phyloP scores from a whole-genome alignment of 1,140 invertebrate genomes.

The Trypoxylus dichotomus region DNA sequence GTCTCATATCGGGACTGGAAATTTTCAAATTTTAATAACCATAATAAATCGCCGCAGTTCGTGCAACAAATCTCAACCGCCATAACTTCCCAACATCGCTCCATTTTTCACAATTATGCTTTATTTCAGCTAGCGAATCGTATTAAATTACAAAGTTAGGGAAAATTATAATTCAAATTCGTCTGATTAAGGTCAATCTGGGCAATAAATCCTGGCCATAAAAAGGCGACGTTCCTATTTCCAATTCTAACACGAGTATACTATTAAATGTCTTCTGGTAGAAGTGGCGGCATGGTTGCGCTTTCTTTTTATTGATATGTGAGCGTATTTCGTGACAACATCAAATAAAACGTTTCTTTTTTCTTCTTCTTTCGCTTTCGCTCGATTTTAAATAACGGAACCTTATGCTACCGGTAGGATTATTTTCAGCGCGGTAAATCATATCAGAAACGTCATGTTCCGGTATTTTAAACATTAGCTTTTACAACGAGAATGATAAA shows the following conservation, averaged over 20 bases:
- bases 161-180: background rate
- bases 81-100: background rate
- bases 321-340: background rate
- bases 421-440: background rate
- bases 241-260: background rate
- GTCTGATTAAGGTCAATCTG: background rate
- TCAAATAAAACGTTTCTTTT: background rate
- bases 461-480: background rate
- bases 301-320: background rate
- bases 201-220: background rate
- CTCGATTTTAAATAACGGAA: background rate
- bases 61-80: background rate
- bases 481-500: background rate
- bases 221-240: background rate
- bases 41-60: background rate
- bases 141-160: constrained; percentile 10
- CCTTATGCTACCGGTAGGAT: background rate
- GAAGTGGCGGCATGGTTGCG: background rate
- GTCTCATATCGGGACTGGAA: background rate
- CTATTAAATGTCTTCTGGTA: background rate
- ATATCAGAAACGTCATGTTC: background rate
- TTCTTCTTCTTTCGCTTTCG: too few species aligned
- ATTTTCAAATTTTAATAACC: background rate
- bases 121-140: background rate
- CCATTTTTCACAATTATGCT: background rate